These are phyloP conservation scores for Hydrozoanthus gracilis DNA, from an alignment of 92 coral and sea anemone genomes.

Conservation along the genomic window DNA sequence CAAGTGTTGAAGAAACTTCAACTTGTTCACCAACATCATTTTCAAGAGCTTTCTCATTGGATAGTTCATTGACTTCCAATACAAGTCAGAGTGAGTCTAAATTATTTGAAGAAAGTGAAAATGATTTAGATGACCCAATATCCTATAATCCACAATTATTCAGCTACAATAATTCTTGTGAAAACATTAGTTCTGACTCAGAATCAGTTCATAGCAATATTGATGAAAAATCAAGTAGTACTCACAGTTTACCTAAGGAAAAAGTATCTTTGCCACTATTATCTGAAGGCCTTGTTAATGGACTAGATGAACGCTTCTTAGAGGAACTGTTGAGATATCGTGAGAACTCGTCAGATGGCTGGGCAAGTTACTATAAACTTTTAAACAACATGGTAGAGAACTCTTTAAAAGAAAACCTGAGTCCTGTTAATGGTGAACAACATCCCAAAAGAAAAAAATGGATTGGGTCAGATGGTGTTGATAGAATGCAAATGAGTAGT, in stretches of 20 bases:
- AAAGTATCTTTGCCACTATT: not conserved
- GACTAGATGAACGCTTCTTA: constrained; percentile 64
- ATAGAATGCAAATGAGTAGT: not conserved
- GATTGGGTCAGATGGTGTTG: constrained; percentile 38
- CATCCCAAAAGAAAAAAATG: constrained; percentile 12
- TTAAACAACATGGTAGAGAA: constrained; percentile 42
- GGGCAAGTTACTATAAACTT: constrained; percentile 75
- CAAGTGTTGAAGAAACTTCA: not conserved
- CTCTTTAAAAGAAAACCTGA: not conserved
- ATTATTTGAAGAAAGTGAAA: constrained; percentile 22
- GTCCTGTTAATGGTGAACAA: constrained; percentile 10
- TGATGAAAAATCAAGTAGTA: not conserved
- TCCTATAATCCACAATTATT: not conserved
- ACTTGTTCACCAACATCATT: not conserved
- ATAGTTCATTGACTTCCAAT: constrained; percentile 32
- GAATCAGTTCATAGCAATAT: not conserved
- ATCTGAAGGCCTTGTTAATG: constrained; percentile 25
- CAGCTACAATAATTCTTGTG: not conserved
- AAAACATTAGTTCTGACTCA: not conserved
- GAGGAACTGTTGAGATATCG: constrained; percentile 70
- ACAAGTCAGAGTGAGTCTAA: constrained; percentile 67
- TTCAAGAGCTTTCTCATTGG: not conserved
- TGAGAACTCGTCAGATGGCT: constrained; percentile 68
- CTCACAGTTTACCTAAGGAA: not conserved
- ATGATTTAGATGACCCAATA: not conserved